Evolutionary conservation across 2,888 invertebrate genomes (phyloP).

Genomic region (Horisme vitalbata): DNA sequence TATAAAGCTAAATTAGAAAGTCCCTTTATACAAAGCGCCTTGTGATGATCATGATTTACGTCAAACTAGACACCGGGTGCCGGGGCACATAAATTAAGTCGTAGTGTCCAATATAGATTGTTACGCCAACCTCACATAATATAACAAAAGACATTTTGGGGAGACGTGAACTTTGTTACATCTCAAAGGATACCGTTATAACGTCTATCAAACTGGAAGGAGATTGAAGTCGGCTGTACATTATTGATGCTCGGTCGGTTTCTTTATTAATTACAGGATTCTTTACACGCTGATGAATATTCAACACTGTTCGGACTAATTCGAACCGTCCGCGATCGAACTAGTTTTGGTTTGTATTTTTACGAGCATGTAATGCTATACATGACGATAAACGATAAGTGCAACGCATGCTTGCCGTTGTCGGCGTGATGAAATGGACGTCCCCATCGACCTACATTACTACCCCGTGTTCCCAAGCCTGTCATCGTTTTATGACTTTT

Average conservation of each 20-base stretch:
- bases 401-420: conserved; percentile 67
- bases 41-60: conserved; percentile 64
- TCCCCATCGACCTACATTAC: conserved; percentile 68
- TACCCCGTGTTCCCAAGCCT: conserved; percentile 74
- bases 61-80: conserved; percentile 54
- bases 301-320: conserved; percentile 55
- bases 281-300: conserved; percentile 67
- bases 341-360: conserved; percentile 62
- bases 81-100: conserved; percentile 51
- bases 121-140: conserved; percentile 45
- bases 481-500: conserved; percentile 79
- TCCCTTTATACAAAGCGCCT: conserved; percentile 54
- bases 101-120: conserved; percentile 44
- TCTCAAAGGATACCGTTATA: conserved; percentile 54
- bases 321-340: conserved; percentile 50
- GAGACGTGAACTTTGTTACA: conserved; percentile 42
- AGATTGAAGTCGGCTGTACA: conserved; percentile 46
- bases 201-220: conserved; percentile 44
- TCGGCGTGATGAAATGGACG: conserved; percentile 67
- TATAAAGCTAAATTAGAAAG: conserved; percentile 64
- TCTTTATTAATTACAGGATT: conserved; percentile 64
- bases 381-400: conserved; percentile 74
- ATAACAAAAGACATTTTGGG: conserved; percentile 48
- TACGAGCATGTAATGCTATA: conserved; percentile 74
- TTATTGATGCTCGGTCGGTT: conserved; percentile 57